Base-by-base conservation (phyloP, 2,888 invertebrate species). In the Zootermopsis nevadensis region DNA sequence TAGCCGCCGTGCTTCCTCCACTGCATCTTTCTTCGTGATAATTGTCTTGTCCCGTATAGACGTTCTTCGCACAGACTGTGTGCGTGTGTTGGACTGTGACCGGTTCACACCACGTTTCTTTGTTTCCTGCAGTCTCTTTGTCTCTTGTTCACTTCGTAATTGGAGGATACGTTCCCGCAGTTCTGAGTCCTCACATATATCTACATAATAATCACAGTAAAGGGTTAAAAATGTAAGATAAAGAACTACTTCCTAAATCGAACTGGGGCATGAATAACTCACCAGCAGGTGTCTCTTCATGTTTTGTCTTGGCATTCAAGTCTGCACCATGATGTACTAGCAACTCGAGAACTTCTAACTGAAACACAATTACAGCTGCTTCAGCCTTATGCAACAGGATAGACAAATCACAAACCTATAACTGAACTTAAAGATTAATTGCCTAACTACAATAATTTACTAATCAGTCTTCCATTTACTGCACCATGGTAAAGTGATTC, bases 241-340 rank as follows among this genome's bases (percentile, higher is more conserved):
- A 74, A 48, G 48, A 4, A 48, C 15, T 48, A 4, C 19, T 19
- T 48, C 48, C 19, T 48, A 4, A 48, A 48, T 12, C 1, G 15
- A 15, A 27, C n/a, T 3, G n/a, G 27, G 60, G 10, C 27, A 69
- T 19, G 69, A 67, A 66, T 24, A 80, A 86, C 89, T 89, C 91
- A 98, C 98, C 98, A 89, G 98, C 96, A 53, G 99, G 98, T 83
- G 98, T 98, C 91, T 99, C 99, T 86, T 98, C 98, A 88, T 97
- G 97, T 89, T 96, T 97, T 88, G 99, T 99, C 89, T 96, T 96
- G 53, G 98, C 98, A 90, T 98, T 98, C 88, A 99, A 93, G 91
- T 99, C 98, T 85, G 99, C 99, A 86, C 99, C 99, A 89, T 97
- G 96, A 90, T 98, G 97, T 85, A 98, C 98, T 87, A 99, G 91